A percentile compares a stretch with the other conserved stretches of the same genome.
phyloP scores from a whole-genome alignment of 2,113 vertebrate genomes.

The Todiramphus saurophagus region DNA sequence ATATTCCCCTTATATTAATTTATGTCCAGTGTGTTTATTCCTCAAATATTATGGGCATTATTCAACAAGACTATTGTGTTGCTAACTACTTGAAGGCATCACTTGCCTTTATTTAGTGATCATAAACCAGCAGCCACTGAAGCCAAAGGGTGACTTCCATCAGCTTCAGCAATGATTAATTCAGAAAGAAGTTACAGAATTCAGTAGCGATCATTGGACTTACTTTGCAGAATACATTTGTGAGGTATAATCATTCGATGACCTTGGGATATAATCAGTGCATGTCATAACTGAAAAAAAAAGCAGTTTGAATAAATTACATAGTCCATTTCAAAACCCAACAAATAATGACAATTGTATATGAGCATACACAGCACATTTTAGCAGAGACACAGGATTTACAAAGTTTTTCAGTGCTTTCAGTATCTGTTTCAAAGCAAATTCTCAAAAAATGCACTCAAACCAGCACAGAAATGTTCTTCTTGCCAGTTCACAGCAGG shows the following conservation, averaged over 20 bases:
- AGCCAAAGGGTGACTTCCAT: not conserved
- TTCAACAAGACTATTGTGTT: not conserved
- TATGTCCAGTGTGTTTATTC: not conserved
- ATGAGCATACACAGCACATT: not conserved
- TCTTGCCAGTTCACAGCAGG: not conserved
- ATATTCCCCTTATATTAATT: not conserved
- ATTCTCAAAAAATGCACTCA: not conserved
- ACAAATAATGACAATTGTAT: conserved; percentile 12
- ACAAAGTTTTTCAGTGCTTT: not conserved
- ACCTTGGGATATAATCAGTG: conserved; percentile 82
- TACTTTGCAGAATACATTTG: conserved; percentile 86
- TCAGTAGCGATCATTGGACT: conserved; percentile 63
- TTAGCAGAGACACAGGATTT: not conserved
- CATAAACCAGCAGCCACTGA: not conserved
- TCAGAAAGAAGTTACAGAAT: not conserved
- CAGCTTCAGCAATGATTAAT: not conserved
- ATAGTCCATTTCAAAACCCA: not conserved
- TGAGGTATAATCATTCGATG: conserved; percentile 84
- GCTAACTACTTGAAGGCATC: not conserved
- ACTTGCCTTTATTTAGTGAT: not conserved
- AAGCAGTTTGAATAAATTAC: not conserved
- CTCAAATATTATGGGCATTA: not conserved
- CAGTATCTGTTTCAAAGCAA: not conserved
- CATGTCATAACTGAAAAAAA: conserved; percentile 82
- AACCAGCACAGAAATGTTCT: not conserved